Evolutionary conservation across 2,888 invertebrate genomes (phyloP).

Genomic region (Encarsia formosa): DNA sequence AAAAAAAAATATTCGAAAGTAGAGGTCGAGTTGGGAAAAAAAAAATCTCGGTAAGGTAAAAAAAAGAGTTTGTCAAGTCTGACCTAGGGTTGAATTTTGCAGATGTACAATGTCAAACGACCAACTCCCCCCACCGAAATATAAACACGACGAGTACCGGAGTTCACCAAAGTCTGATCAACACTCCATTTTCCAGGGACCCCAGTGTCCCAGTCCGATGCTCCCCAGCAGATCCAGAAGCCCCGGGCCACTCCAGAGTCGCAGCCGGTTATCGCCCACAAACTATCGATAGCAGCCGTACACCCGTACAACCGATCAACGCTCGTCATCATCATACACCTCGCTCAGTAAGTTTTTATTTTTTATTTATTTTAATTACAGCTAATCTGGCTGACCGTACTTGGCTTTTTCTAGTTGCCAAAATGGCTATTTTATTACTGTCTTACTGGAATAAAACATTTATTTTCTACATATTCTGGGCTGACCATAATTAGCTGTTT

Average conservation of each 20-base stretch:
- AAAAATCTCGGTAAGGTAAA: no score
- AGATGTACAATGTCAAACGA: constrained; percentile 50
- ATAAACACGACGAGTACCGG: constrained; percentile 36
- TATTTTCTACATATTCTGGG: no score
- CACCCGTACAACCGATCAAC: constrained; percentile 34
- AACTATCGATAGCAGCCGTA: constrained; percentile 34
- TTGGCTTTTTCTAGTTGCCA: no score
- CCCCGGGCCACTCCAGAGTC: constrained; percentile 31
- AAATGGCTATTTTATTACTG: no score
- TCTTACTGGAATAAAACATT: no score
- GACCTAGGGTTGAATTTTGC: no score
- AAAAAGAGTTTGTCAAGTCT: no score
- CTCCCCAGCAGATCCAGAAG: constrained; percentile 35
- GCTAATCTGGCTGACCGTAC: no score
- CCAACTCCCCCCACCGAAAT: constrained; percentile 48
- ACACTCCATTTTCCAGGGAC: constrained; percentile 50
- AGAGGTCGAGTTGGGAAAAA: no score
- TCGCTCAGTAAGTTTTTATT: constrained; percentile 41
- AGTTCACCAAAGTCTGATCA: constrained; percentile 47
- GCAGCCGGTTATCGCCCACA: constrained; percentile 34
- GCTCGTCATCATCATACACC: constrained; percentile 30
- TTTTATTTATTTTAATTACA: neutral
- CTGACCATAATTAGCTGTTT: no score
- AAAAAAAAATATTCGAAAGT: neutral
- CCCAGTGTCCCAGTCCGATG: constrained; percentile 46